Evolutionary conservation across 2,797 vertebrate species (phyloP), one percentile per base, ranked within the genome.

Genomic region (Sorex maritimensis): DNA sequence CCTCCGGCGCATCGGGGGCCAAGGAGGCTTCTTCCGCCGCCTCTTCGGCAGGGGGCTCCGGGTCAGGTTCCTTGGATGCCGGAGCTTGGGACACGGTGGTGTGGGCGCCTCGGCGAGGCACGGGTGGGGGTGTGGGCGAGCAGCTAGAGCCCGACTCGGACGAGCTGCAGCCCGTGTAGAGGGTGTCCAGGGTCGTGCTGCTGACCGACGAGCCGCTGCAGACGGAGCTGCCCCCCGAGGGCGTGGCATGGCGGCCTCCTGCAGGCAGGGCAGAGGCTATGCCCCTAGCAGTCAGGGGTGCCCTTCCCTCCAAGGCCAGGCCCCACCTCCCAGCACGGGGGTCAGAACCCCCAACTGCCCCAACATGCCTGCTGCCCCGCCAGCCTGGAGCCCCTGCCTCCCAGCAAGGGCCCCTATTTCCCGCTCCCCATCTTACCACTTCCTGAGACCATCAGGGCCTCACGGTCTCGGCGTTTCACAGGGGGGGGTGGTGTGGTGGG

Each of bases 401-500:
- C 58, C 69, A 94, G 69, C 30, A 63, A 44, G 67, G 6, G 21
- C 26, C 46, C 46, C 89, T 74, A 41, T 55, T 19, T 74, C 63
- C 80, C 67, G 6, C 81, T 6, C 46, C n/a, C 38, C 1, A 44
- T 90, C 98, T 98, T 97, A 98, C 98, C 98, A 80, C 98, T 98
- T 75, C 96, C 34, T 0, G 97, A 93, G 34, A 96, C 95, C 11
- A 97, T 81, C 68, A 96, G 72, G 94, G 94, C 97, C 95, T 98
- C 30, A 2, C 79, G 55, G 97, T 99, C 95, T 58, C 98, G 98
- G 91, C 98, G 99, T 82, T 99, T 99, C 98, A 99, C 99, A 0
- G 99, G 99, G 12, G 99, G 99, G 0, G 99, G 99, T 0, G 99
- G 99, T 1, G 98, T 99, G 94, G 98, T 38, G 0, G 99, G 99